These are phyloP conservation scores for Deilephila elpenor DNA, from an alignment of 2,888 invertebrate genomes.

Conservation along the genomic window DNA sequence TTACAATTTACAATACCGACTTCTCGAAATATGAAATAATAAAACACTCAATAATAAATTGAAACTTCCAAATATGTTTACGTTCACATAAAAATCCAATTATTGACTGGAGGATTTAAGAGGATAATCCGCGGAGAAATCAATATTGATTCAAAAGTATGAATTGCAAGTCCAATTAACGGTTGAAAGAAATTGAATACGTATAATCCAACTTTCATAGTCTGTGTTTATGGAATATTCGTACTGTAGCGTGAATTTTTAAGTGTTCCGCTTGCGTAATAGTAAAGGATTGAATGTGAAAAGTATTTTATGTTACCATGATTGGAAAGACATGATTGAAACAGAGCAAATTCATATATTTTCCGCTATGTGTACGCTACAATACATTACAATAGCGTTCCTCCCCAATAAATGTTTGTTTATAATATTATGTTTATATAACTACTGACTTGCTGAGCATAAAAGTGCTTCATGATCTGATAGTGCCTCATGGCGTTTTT, in stretches of 20 bases:
- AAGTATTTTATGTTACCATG: neutral
- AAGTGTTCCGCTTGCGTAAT: slow-evolving; percentile 17
- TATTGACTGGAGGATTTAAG: slow-evolving; percentile 35
- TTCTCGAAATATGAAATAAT: neutral
- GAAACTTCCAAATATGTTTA: slow-evolving; percentile 33
- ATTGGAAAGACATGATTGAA: neutral
- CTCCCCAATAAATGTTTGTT: too few species aligned
- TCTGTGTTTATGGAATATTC: slow-evolving; percentile 21
- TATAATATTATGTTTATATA: too few species aligned
- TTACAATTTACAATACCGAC: too few species aligned
- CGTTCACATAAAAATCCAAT: slow-evolving; percentile 38
- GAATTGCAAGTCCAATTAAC: slow-evolving; percentile 45
- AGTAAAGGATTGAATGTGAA: slow-evolving; percentile 9
- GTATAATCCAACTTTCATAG: slow-evolving; percentile 30
- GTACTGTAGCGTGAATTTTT: slow-evolving; percentile 29
- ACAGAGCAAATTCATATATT: neutral
- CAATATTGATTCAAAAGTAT: slow-evolving; percentile 41
- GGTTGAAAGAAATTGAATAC: slow-evolving; percentile 34
- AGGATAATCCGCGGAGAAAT: slow-evolving; percentile 38
- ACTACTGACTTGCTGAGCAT: too few species aligned
- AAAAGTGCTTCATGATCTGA: too few species aligned
- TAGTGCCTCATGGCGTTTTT: too few species aligned
- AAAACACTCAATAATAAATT: neutral
- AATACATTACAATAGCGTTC: too few species aligned
- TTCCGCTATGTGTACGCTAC: too few species aligned